These are phyloP conservation scores for Pelobates cultripes DNA, from an alignment of 2,797 vertebrate species.

Conservation along the genomic window DNA sequence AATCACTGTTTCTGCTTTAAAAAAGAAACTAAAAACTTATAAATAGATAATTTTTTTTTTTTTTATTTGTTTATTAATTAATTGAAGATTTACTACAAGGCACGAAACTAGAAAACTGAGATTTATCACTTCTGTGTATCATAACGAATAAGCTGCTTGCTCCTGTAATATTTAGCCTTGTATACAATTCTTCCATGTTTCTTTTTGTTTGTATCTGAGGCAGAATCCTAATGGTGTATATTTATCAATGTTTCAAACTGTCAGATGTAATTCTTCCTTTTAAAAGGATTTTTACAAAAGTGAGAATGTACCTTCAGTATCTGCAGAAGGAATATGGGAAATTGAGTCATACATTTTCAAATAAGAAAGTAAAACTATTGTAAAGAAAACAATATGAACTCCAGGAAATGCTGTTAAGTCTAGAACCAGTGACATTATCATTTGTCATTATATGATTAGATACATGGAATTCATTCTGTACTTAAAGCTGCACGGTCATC, in stretches of 20 bases:
- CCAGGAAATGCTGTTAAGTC: too few relatives aligned
- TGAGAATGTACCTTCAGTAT: background rate
- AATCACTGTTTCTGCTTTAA: too few relatives aligned
- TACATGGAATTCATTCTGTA: too few relatives aligned
- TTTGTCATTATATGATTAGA: too few relatives aligned
- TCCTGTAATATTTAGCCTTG: background rate
- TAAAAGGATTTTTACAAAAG: background rate
- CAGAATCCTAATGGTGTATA: background rate
- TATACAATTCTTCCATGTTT: background rate
- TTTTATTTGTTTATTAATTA: too few relatives aligned
- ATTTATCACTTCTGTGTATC: background rate
- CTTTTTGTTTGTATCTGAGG: background rate
- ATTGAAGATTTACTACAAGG: too few relatives aligned
- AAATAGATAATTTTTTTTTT: too few relatives aligned
- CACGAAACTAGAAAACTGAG: background rate
- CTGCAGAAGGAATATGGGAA: background rate
- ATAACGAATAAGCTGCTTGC: background rate
- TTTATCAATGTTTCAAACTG: background rate
- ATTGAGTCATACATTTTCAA: background rate
- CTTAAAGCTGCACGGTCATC: too few relatives aligned
- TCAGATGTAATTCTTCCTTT: background rate
- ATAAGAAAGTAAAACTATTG: background rate
- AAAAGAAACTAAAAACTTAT: too few relatives aligned
- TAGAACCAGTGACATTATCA: too few relatives aligned
- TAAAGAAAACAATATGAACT: background rate